Percentiles rank a stretch among this genome's conserved stretches.
Conservation (phyloP, 2,113 vertebrate genomes). For the Pomatorhinus ruficollis region DNA sequence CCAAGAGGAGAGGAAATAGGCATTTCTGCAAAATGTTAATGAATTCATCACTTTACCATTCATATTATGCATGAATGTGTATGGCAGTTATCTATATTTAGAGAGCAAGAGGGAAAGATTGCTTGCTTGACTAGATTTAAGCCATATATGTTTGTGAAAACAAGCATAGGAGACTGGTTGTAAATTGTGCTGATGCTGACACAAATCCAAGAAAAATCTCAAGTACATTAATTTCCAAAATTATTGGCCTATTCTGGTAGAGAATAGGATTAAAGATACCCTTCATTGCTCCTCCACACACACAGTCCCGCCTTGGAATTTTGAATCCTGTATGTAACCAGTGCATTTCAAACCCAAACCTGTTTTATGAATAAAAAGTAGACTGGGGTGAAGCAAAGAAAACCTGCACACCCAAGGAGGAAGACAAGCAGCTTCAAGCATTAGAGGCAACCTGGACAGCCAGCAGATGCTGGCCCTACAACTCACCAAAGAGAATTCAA, state of each 20-base stretch:
- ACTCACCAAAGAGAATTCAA: not conserved
- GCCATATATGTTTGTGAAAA: not conserved
- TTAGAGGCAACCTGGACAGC: not conserved
- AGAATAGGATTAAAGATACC: not conserved
- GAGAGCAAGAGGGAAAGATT: conserved; percentile 14
- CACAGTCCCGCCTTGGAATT: not conserved
- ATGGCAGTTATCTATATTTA: conserved; percentile 33
- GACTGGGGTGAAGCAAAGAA: not conserved
- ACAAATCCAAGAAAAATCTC: not conserved
- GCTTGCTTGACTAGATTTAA: not conserved
- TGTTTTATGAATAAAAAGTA: not conserved
- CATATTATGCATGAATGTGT: not conserved
- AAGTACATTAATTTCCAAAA: not conserved
- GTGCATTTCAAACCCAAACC: not conserved
- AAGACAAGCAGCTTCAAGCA: not conserved
- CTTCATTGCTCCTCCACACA: not conserved
- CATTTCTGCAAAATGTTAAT: conserved; percentile 34
- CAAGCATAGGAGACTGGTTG: not conserved
- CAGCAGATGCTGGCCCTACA: not conserved
- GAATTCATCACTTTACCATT: conserved; percentile 27
- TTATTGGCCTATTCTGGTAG: not conserved
- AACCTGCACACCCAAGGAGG: not conserved
- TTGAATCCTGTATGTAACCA: not conserved
- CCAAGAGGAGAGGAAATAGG: not conserved
- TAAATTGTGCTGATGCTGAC: not conserved